Base-by-base conservation (phyloP, 2,113 vertebrate species). In the Noturus placidus region DNA sequence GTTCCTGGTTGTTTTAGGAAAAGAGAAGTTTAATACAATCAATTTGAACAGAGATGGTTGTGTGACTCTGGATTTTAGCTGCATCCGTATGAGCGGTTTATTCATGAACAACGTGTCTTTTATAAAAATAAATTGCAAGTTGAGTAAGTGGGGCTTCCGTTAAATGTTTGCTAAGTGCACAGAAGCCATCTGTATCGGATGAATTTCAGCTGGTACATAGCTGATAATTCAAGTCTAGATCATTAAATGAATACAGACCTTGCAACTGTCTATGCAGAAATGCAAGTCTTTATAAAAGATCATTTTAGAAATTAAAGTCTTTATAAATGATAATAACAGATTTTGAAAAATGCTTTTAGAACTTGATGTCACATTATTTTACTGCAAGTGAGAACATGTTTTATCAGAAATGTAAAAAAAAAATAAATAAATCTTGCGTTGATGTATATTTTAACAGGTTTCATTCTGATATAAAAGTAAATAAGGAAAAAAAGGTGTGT, bases 41-140 rank as follows among this genome's bases (percentile, higher is more conserved):
- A 54, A 35, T 52, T 79, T 78, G 15, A 86, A 86, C 74, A 78
- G 72, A 86, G 74, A 65, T 9, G 8, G 46, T 50, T 79, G 17
- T 86, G 85, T 86, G 42, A 50, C 22, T 54, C 59, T 57, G 30
- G 22, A 69, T 38, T 86, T 80, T 61, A 56, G 77, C 65, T 86
- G 59, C 14, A 67, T 69, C 38, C 15, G 11, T 67, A 11, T 38
- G 15, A 59, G 38, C 1, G 10, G 27, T 61, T 74, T 85, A 85
- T 61, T 59, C n/a, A 83, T 30, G 27, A 83, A 52, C 46, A 69
- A 52, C 0, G 2, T n/a, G 67, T 38, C n/a, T 27, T 67, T 56
- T 42, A 52, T 80, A 22, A 35, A 35, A 35, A 63, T 78, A n/a
- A 5, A 69, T 54, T 54, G 79, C 20, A 81, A 59, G 9, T 13